Evolutionary conservation across 2,888 invertebrate genomes (phyloP), one percentile per base, ranked within the genome.

Genomic region (Asteroscopus sphinx): DNA sequence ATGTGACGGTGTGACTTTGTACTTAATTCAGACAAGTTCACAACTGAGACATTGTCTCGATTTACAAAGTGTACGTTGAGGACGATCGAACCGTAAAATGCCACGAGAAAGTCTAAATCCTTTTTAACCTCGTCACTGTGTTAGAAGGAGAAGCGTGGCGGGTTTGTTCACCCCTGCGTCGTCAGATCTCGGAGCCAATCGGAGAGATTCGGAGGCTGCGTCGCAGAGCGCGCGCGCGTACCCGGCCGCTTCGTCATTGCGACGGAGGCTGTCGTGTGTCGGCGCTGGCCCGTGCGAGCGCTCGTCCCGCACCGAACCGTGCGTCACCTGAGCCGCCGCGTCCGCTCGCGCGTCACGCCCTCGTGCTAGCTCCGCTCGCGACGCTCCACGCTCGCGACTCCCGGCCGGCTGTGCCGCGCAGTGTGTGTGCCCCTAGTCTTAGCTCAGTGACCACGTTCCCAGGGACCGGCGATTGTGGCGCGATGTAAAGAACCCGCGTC

Each of bases 381-480:
- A 72, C 56, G 6, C 21, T 21, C 21, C 21, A 49, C 57, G 56
- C 66, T 71, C 66, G 65, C 6, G 21, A 21, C 21, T 21, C 28
- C 9, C 64, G 73, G 62, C 57, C 61, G 54, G 81, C 69, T 73
- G 74, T 60, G 69, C 74, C 85, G 92, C 92, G 87, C 95, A 96
- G 92, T 96, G 95, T 88, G 90, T 93, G 88, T 95, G 94, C 83
- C 92, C 91, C 68, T 86, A 94, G 90, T 85, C 95, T 81, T 95
- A 95, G 76, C 95, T 95, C 78, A 93, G 95, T 90, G 95, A 95
- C 95, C 82, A 94, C 93, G 83, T 86, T 87, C 95, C 95, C 91
- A 96, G 96, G 79, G 96, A 95, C 81, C 97, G 96, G 83, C 97
- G 95, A 79, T 96, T 96, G 88, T 92, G 93, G 93, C 92, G 93